phyloP scores from a whole-genome alignment of 2,797 vertebrate species.

The Gastrophryne carolinensis region DNA sequence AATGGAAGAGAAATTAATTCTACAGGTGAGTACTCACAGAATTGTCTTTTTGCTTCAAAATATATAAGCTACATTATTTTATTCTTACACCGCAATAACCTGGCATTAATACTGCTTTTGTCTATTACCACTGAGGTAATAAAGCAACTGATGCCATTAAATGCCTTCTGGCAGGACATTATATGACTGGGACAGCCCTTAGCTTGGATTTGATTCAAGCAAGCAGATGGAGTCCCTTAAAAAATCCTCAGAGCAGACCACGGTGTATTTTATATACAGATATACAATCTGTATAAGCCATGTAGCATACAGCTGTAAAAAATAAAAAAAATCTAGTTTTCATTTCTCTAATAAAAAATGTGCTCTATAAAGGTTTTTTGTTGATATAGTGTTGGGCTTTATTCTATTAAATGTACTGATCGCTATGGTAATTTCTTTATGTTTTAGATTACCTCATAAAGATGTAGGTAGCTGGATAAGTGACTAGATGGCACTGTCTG shows the following conservation, averaged over 20 bases:
- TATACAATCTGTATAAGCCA: background rate
- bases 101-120: background rate
- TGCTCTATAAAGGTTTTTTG: too few species aligned
- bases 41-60: too few species aligned
- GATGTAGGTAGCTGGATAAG: background rate
- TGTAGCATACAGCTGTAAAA: too few species aligned
- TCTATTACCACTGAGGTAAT: background rate
- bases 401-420: too few species aligned
- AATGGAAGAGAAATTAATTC: too few species aligned
- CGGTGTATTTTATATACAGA: background rate
- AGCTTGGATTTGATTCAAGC: background rate
- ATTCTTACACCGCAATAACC: background rate
- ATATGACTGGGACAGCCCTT: background rate
- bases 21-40: too few species aligned
- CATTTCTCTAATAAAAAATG: background rate
- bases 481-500: conserved; percentile 40
- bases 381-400: too few species aligned
- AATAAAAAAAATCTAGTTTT: background rate
- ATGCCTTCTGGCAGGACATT: background rate
- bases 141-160: conserved; percentile 4
- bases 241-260: background rate
- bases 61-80: too few species aligned
- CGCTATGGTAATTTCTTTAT: too few species aligned
- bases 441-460: background rate
- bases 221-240: background rate